These are phyloP conservation scores for Ophiothrix spiculata DNA, from an alignment of 35 echinoderm and acorn worm species.

Conservation along the genomic window DNA sequence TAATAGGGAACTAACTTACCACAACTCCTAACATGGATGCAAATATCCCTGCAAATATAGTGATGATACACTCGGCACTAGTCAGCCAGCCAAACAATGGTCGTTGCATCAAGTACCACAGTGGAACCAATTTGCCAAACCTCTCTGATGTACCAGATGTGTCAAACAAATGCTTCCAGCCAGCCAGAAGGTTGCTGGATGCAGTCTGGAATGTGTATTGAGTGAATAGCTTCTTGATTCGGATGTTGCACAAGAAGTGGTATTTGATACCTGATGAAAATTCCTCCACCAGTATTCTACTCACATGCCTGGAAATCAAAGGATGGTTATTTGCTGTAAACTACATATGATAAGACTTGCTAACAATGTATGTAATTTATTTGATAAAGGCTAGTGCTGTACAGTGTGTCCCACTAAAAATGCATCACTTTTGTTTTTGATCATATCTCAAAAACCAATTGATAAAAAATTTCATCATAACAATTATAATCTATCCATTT, in stretches of 20 bases:
- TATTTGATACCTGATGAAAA: background rate
- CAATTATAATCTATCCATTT: too few relatives aligned
- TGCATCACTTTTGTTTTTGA: too few relatives aligned
- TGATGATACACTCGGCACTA: background rate
- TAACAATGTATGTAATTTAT: too few relatives aligned
- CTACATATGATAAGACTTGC: background rate
- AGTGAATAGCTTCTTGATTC: background rate
- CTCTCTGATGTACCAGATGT: background rate
- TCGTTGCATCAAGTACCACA: background rate
- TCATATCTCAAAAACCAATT: too few relatives aligned
- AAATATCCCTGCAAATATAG: background rate
- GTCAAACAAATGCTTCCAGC: background rate
- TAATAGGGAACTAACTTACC: constrained; percentile 4
- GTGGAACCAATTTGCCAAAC: background rate
- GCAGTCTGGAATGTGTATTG: background rate
- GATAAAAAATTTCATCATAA: too few relatives aligned
- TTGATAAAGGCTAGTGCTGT: too few relatives aligned
- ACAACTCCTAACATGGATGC: background rate
- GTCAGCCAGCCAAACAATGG: background rate
- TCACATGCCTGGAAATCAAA: background rate
- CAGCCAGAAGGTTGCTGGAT: background rate
- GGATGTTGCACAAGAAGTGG: background rate
- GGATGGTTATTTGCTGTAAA: too few relatives aligned
- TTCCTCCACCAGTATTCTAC: background rate
- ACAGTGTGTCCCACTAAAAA: too few relatives aligned